These are phyloP conservation scores for Trogon melanurus DNA, from an alignment of 2,113 vertebrate genomes.

Conservation along the genomic window DNA sequence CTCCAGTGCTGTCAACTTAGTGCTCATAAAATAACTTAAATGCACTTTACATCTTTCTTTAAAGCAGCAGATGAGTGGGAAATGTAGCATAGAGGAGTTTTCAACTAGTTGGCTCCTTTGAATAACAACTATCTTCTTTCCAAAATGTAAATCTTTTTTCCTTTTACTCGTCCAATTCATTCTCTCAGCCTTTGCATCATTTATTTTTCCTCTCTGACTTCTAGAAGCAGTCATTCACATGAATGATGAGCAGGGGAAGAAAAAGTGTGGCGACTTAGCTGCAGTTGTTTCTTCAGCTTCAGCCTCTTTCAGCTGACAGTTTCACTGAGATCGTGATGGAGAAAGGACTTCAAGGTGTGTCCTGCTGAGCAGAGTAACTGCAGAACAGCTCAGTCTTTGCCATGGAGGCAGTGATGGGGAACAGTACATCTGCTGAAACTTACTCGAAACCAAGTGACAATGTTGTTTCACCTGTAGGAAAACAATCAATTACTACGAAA, in stretches of 20 bases:
- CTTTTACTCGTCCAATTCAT: not conserved
- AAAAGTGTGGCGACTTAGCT: not conserved
- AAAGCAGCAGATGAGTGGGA: not conserved
- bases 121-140: constrained; percentile 4
- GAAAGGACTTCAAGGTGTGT: not conserved
- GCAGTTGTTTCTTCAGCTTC: not conserved
- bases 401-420: not conserved
- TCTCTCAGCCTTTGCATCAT: not conserved
- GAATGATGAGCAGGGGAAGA: not conserved
- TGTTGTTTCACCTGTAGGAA: not conserved
- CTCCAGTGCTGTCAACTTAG: not conserved
- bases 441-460: not conserved
- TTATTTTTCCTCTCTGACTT: not conserved
- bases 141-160: constrained; percentile 4
- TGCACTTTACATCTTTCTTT: constrained; percentile 7
- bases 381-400: not conserved
- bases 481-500: constrained; percentile 19
- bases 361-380: not conserved
- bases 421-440: not conserved
- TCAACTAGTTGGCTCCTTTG: not conserved
- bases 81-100: constrained; percentile 3
- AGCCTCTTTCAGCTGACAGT: not conserved
- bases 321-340: not conserved
- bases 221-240: not conserved
- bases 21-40: not conserved